Percentiles rank a stretch among this genome's conserved stretches.
Evolutionary conservation across 2,113 vertebrate species (phyloP).

Genomic region (Isichthys henryi): DNA sequence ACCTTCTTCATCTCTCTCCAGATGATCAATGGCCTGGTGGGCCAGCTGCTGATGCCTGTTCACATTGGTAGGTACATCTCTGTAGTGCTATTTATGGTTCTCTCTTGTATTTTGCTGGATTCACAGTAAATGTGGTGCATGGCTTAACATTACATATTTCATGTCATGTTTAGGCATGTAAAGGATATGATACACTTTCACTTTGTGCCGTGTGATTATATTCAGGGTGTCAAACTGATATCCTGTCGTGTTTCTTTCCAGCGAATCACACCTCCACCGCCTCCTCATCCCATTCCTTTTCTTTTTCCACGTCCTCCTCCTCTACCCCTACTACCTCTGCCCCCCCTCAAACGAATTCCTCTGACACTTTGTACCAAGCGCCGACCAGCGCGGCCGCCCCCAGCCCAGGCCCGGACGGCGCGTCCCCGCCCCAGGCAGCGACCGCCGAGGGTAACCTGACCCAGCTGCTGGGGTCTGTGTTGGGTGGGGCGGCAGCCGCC

Average conservation of each 20-base stretch:
- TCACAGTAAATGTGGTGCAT: not conserved
- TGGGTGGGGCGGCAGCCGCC: conserved; percentile 58
- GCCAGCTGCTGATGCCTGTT: conserved; percentile 75
- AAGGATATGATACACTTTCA: not conserved
- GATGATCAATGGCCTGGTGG: conserved; percentile 84
- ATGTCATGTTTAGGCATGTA: not conserved
- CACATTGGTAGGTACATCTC: conserved; percentile 59
- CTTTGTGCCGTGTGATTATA: not conserved
- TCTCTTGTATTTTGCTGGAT: not conserved
- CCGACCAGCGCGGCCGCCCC: conserved; percentile 1
- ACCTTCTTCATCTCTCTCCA: conserved; percentile 68
- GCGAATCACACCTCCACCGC: conserved; percentile 44
- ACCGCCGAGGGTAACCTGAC: conserved; percentile 49
- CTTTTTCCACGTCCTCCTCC: conserved; percentile 35
- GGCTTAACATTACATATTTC: not conserved
- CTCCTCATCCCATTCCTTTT: conserved; percentile 35
- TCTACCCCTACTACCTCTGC: conserved; percentile 38
- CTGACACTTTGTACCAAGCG: conserved; percentile 18
- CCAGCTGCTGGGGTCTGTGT: conserved; percentile 72
- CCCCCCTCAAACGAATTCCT: conserved; percentile 29
- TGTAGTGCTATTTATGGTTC: not conserved
- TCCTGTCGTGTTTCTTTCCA: conserved; percentile 20
- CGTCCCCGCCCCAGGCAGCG: conserved; percentile 45
- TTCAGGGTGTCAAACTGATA: not conserved
- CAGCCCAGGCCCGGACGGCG: conserved; percentile 22